Base-by-base conservation (phyloP, 2,113 vertebrate species). In the Merops nubicus region DNA sequence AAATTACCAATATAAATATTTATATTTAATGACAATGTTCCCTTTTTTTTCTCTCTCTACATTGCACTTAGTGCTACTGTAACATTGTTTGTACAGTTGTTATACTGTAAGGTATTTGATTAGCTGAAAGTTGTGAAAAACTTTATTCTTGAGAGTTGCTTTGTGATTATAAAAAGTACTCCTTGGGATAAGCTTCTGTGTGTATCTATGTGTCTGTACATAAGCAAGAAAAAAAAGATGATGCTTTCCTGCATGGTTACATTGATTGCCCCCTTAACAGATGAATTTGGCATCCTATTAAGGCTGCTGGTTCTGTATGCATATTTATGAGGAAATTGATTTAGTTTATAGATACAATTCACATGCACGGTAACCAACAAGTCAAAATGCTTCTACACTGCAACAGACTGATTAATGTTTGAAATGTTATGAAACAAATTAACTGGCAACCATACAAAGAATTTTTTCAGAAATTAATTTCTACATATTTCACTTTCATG, bases 391-490 rank as follows among this genome's bases (percentile, higher is more conserved):
- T 96, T 51, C 70, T 67, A 18, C 85, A 78, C 56, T 81, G 9
- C 13, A 91, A 81, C 36, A 59, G n/a, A 72, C 25, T 68, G 36
- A 88, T 64, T 53, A 62, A 60, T 28, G 31, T 57, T 65, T 69
- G 28, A 89, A 88, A 88, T 38, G 9, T 33, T 34, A 54, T 29
- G 5, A 93, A 91, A 90, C 51, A 92, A 36, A 88, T 95, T 81
- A 97, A 51, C 48, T 84, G 81, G 54, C 64, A 47, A 77, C 21
- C 2, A 2, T 15, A 77, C 38, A 76, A 84, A 42, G 6, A 57
- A 19, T 36, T 23, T 45, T 93, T 90, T 73, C 56, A 63, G 9
- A 94, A 97, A 91, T 76, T 53, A 85, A 89, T 93, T 78, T 94
- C 53, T 85, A 88, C 14, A 45, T 88, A 70, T 48, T 94, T 78